These are phyloP conservation scores for Stegana nigrithorax DNA, from an alignment of 2,888 invertebrate species.

Conservation along the genomic window DNA sequence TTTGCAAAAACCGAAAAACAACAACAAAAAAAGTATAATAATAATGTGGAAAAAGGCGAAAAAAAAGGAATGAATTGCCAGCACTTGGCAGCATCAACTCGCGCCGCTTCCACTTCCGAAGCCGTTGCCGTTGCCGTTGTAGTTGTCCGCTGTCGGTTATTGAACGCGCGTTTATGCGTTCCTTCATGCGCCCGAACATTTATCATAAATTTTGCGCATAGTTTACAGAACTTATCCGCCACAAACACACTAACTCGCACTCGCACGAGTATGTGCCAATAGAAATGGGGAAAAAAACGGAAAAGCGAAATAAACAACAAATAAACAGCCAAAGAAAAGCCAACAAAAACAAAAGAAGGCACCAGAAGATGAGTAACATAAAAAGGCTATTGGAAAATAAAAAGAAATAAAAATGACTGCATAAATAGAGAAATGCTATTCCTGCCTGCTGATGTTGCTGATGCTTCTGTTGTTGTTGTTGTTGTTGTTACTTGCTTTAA, in stretches of 20 bases:
- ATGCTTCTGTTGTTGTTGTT: too few species aligned
- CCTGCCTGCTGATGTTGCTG: background rate
- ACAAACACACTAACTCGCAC: too few species aligned
- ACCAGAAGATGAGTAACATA: background rate
- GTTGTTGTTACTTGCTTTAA: background rate
- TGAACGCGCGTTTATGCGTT: too few species aligned
- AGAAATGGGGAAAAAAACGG: background rate
- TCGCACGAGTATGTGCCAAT: background rate
- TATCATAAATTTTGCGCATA: slow-evolving; percentile 11
- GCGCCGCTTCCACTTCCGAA: too few species aligned
- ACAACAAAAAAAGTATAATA: background rate
- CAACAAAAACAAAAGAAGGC: background rate
- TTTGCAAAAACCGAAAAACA: background rate
- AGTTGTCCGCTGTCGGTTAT: too few species aligned
- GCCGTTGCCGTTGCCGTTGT: too few species aligned
- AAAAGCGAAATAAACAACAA: background rate
- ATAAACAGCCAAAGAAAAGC: background rate
- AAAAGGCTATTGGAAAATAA: background rate
- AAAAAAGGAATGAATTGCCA: too few species aligned
- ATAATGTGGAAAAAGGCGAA: too few species aligned
- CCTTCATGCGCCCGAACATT: too few species aligned
- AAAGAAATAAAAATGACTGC: background rate
- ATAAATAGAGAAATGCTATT: slow-evolving; percentile 6
- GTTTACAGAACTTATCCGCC: slow-evolving; percentile 1
- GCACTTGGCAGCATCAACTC: too few species aligned